A percentile compares a stretch with the other conserved stretches of the same genome.
phyloP scores from a whole-genome alignment of 2,888 invertebrate species.

The Autographa pulchrina region DNA sequence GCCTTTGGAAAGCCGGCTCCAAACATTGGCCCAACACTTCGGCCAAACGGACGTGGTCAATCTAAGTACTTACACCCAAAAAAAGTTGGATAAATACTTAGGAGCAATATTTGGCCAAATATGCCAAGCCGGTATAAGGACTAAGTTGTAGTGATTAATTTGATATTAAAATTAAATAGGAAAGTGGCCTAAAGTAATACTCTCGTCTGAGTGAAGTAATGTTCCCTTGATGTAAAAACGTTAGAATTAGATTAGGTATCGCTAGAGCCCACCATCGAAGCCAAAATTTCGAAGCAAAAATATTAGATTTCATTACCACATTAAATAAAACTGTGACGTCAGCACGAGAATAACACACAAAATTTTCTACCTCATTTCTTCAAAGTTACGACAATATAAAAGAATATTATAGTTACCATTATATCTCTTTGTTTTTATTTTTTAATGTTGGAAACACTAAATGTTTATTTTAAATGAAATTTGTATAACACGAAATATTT shows the following conservation, averaged over 20 bases:
- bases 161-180: constrained; percentile 5
- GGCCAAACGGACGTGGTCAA: background rate
- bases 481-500: constrained; percentile 60
- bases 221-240: constrained; percentile 57
- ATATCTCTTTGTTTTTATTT: constrained; percentile 55
- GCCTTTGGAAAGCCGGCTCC: background rate
- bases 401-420: constrained; percentile 68
- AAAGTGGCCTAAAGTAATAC: constrained; percentile 32
- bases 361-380: constrained; percentile 73
- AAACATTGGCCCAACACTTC: background rate
- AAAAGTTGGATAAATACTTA: background rate
- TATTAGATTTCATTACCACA: constrained; percentile 58
- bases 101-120: background rate
- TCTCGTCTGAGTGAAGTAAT: constrained; percentile 53
- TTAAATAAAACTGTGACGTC: constrained; percentile 45
- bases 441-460: constrained; percentile 53
- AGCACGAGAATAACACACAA: constrained; percentile 58
- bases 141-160: constrained; percentile 9
- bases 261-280: constrained; percentile 82
- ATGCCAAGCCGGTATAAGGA: constrained; percentile 9
- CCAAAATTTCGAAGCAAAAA: constrained; percentile 62
- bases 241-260: constrained; percentile 82
- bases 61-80: background rate
- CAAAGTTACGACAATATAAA: constrained; percentile 57
- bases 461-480: constrained; percentile 52